Base-by-base conservation (phyloP, 1,140 invertebrate genomes). In the Nixonia krombeini region DNA sequence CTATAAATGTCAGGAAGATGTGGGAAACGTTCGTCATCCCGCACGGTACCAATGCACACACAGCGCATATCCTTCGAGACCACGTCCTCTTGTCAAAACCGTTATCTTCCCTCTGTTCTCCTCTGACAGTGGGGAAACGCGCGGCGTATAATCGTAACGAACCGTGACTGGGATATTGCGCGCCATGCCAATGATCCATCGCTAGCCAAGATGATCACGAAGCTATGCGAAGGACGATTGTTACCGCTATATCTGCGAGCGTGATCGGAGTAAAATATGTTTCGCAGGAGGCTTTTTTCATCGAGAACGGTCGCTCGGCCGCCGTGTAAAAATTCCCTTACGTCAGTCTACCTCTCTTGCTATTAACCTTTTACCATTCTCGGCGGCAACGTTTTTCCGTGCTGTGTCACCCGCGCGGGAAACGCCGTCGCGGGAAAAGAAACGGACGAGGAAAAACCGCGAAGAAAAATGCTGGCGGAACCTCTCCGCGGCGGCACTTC, bases 181-280 rank as follows among this genome's bases (percentile, higher is more conserved):
- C 61, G n/a, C 46, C 45, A 56, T 57, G 49, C 33, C 56, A 67
- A 67, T 40, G 66, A 79, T 79, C 77, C 72, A 78, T 80, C 75
- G 72, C 65, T 62, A 73, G 70, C 62, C 51, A 18, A 58, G 68
- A 73, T 65, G 68, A 76, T 76, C 72, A 49, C 64, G 49, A 73
- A 77, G 73, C 70, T 74, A 78, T 74, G 76, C 69, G 69, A 78
- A 76, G 73, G 75, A 75, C 75, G 61, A 68, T 59, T 67, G 35
- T 75, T 65, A 67, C 68, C 61, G 56, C 57, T 71, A 67, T 61
- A 47, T 61, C 45, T 56, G n/a, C n/a, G 23, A 38, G 45, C 31
- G 49, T 44, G 45, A 63, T 51, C 40, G 29, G 50, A 45, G 40
- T 23, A 10, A 57, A 64, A 64, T 56, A 45, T 23, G 33, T 6